These are phyloP conservation scores for Rhogogaster chlorosoma DNA, from an alignment of 2,888 invertebrate genomes.

Conservation along the genomic window DNA sequence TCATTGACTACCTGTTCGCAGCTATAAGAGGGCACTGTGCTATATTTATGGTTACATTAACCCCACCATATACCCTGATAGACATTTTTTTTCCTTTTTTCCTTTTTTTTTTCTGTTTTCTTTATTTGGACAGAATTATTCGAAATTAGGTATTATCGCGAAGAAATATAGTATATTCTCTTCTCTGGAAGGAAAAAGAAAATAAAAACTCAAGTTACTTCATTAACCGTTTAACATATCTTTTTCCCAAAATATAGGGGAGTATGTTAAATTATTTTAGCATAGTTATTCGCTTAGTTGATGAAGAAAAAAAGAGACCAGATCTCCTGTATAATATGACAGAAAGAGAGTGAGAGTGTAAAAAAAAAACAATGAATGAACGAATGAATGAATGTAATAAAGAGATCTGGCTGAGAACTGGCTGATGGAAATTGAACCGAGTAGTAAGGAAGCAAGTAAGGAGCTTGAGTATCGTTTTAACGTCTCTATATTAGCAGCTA, in stretches of 20 bases:
- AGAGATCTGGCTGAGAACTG: background rate
- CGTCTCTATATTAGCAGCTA: conserved; percentile 78
- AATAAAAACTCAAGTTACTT: too few species aligned
- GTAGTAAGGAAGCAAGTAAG: conserved; percentile 1
- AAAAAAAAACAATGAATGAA: too few species aligned
- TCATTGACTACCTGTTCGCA: conserved; percentile 75
- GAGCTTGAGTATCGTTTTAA: conserved; percentile 76
- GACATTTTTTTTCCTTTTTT: background rate
- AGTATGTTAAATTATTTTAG: too few species aligned
- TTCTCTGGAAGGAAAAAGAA: background rate
- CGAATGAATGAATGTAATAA: too few species aligned
- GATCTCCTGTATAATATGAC: conserved; percentile 43
- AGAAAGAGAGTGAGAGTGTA: background rate
- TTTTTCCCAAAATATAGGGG: too few species aligned
- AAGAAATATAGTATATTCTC: too few species aligned
- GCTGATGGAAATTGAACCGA: background rate
- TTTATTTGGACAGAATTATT: background rate
- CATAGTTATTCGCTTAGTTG: too few species aligned
- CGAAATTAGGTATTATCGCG: background rate
- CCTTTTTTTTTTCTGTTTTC: background rate
- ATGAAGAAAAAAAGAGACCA: background rate
- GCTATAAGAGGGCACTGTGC: background rate
- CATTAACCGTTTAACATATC: too few species aligned
- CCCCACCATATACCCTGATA: background rate
- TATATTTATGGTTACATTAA: background rate